Evolutionary conservation across 2,888 invertebrate species (phyloP).

Genomic region (Hirtodrosophila confusa): DNA sequence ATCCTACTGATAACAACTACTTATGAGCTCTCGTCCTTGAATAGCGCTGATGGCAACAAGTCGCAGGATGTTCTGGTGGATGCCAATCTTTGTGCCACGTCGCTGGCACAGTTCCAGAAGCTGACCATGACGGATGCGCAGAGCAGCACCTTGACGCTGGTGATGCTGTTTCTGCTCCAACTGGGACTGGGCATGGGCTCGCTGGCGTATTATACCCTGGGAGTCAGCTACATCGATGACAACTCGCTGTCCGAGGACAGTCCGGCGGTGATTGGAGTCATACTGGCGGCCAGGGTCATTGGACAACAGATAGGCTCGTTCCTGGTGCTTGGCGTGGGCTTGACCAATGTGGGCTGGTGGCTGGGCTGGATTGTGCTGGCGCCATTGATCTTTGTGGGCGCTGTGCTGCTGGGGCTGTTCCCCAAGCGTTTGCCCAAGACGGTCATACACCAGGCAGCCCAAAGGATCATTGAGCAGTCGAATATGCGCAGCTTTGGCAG

Average conservation of each 20-base stretch:
- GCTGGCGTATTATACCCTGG: slow-evolving; percentile 85
- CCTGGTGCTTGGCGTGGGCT: slow-evolving; percentile 80
- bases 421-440: slow-evolving; percentile 86
- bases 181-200: slow-evolving; percentile 84
- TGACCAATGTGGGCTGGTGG: slow-evolving; percentile 83
- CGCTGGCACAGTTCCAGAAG: slow-evolving; percentile 53
- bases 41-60: slow-evolving; percentile 61
- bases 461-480: slow-evolving; percentile 85
- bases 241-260: slow-evolving; percentile 85
- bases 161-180: slow-evolving; percentile 85
- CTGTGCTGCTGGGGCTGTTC: slow-evolving; percentile 85
- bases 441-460: slow-evolving; percentile 86
- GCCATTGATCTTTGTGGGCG: slow-evolving; percentile 84
- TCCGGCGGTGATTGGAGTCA: slow-evolving; percentile 84
- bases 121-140: slow-evolving; percentile 67
- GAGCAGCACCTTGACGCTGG: slow-evolving; percentile 82
- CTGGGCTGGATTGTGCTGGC: slow-evolving; percentile 86
- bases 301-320: slow-evolving; percentile 83
- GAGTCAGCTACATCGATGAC: slow-evolving; percentile 87
- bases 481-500: slow-evolving; percentile 73
- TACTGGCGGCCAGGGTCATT: slow-evolving; percentile 79
- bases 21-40: background rate
- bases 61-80: slow-evolving; percentile 46
- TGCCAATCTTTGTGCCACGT: slow-evolving; percentile 70
- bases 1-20: background rate